Conservation (phyloP, 2,797 vertebrate species). For the Netta rufina region DNA sequence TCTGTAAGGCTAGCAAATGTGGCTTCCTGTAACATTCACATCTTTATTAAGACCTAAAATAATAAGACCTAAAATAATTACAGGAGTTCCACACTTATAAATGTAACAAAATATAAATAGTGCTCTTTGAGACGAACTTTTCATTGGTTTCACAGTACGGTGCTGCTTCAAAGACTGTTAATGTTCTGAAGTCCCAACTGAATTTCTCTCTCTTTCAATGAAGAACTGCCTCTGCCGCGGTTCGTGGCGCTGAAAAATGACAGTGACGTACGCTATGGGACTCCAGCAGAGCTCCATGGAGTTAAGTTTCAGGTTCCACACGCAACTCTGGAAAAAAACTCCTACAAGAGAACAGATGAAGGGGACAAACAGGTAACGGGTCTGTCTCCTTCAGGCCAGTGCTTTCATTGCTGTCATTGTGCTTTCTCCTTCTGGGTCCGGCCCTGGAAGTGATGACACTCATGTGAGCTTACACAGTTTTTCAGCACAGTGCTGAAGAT, state of each 20-base stretch:
- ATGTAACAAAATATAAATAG: not conserved
- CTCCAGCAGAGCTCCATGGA: conserved; percentile 78
- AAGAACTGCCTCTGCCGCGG: conserved; percentile 91
- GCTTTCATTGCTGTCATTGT: not conserved
- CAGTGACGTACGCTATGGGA: conserved; percentile 79
- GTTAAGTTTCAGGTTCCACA: conserved; percentile 78
- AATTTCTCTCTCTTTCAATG: conserved; percentile 65
- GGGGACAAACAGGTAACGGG: conserved; percentile 85
- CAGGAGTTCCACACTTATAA: not conserved
- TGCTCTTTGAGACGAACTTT: not conserved
- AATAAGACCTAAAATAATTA: conserved; percentile 12
- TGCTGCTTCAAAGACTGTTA: conserved; percentile 21
- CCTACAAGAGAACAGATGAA: conserved; percentile 82
- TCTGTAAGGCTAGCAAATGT: not conserved
- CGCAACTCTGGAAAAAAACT: conserved; percentile 79
- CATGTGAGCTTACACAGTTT: not conserved
- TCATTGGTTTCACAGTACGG: not conserved
- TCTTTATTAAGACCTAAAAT: conserved; percentile 22
- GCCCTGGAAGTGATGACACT: not conserved
- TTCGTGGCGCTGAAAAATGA: conserved; percentile 89
- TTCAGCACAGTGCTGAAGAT: not conserved
- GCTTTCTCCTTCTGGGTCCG: not conserved
- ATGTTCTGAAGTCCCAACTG: conserved; percentile 38
- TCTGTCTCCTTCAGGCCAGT: not conserved
- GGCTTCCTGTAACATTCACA: not conserved